These are phyloP conservation scores for Microcaecilia unicolor DNA, from an alignment of 2,797 vertebrate species.

Conservation along the genomic window DNA sequence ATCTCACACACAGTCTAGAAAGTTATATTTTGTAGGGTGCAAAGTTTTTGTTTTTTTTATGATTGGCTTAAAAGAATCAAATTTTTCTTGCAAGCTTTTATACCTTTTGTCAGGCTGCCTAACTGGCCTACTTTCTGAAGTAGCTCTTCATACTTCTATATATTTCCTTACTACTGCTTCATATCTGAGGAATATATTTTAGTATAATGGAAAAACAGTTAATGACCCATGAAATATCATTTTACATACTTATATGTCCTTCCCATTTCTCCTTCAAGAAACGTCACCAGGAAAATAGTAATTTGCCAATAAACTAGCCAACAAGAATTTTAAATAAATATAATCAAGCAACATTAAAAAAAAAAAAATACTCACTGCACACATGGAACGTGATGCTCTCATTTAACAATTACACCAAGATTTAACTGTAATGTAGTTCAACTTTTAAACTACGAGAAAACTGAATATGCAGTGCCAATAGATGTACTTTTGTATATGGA, in stretches of 20 bases:
- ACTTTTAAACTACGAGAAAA: conserved; percentile 55
- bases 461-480: conserved; percentile 49
- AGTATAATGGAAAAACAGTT: too few species aligned
- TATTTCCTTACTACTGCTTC: too few species aligned
- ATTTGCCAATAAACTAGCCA: conserved; percentile 54
- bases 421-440: conserved; percentile 61
- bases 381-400: conserved; percentile 67
- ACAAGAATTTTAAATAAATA: conserved; percentile 60
- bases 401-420: conserved; percentile 57
- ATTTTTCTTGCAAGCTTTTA: too few species aligned
- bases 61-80: conserved; percentile 45
- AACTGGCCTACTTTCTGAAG: too few species aligned
- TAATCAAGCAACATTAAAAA: conserved; percentile 65
- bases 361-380: conserved; percentile 63
- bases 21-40: conserved; percentile 57
- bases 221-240: too few species aligned
- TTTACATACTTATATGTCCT: too few species aligned
- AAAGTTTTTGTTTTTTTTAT: conserved; percentile 37
- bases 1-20: conserved; percentile 52
- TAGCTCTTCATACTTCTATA: too few species aligned
- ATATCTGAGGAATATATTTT: too few species aligned
- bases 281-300: too few species aligned
- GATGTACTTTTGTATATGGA: conserved; percentile 41
- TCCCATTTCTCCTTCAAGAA: too few species aligned
- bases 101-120: too few species aligned